A percentile compares a stretch with the other conserved stretches of the same genome.
phyloP scores from a whole-genome alignment of 2,113 vertebrate species.

The Suncus etruscus region DNA sequence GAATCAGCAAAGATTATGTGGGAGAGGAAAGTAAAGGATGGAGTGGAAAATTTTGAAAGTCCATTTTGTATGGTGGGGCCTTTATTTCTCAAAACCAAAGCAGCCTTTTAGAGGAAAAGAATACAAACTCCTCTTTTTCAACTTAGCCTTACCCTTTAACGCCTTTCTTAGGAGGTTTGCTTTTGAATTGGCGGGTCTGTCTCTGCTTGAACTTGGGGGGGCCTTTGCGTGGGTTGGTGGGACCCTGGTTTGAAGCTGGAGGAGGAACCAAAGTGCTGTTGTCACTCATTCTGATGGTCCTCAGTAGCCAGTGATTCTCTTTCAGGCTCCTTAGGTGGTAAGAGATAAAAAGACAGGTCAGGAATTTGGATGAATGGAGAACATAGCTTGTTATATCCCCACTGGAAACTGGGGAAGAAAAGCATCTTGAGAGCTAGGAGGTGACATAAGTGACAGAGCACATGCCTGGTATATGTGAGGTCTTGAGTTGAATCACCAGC shows the following conservation, averaged over 20 bases:
- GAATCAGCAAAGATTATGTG: background rate
- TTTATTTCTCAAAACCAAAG: conserved; percentile 22
- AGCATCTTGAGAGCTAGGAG: background rate
- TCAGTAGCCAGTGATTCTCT: background rate
- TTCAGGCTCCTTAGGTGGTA: conserved; percentile 63
- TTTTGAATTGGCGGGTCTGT: conserved; percentile 97
- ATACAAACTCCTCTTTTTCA: background rate
- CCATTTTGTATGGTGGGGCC: background rate
- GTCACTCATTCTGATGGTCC: conserved; percentile 83
- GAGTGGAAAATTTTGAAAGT: background rate
- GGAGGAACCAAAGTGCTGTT: conserved; percentile 82
- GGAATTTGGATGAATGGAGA: background rate
- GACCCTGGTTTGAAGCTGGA: conserved; percentile 80
- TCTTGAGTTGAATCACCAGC: too few relatives aligned
- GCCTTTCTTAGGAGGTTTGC: conserved; percentile 98
- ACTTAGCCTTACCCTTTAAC: conserved; percentile 93
- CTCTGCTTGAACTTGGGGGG: conserved; percentile 99
- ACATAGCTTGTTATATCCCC: background rate
- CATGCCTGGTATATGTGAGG: too few relatives aligned
- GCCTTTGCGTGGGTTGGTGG: conserved; percentile 95
- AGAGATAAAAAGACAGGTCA: background rate
- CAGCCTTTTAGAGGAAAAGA: background rate
- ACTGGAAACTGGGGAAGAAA: background rate
- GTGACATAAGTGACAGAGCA: too few relatives aligned
- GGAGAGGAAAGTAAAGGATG: background rate